phyloP scores from a whole-genome alignment of 2,113 vertebrate species.

The Oncorhynchus mykiss region DNA sequence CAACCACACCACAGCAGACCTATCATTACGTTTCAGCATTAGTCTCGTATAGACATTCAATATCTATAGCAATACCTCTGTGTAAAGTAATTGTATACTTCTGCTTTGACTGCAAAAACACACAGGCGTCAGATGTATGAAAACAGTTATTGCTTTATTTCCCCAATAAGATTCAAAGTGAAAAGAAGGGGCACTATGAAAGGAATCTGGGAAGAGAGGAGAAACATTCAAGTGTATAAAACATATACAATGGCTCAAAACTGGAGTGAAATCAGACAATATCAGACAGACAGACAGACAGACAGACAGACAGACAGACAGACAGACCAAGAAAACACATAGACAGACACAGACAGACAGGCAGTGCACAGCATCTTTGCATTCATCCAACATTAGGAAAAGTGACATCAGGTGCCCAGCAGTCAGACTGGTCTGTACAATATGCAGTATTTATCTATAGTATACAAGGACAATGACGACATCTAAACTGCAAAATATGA shows the following conservation, averaged over 20 bases:
- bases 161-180: constrained; percentile 3
- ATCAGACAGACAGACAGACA: constrained; percentile 29
- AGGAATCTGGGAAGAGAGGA: background rate
- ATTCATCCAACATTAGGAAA: constrained; percentile 30
- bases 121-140: background rate
- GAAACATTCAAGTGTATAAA: background rate
- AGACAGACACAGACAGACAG: constrained; percentile 28
- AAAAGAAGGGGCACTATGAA: background rate
- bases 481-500: background rate
- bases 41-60: background rate
- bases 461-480: background rate
- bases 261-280: constrained; percentile 40
- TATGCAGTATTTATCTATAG: background rate
- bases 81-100: background rate
- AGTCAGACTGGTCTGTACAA: constrained; percentile 2
- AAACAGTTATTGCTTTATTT: constrained; percentile 58
- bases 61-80: background rate
- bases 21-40: constrained; percentile 46
- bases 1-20: constrained; percentile 51
- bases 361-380: constrained; percentile 35
- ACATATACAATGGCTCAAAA: constrained; percentile 21
- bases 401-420: constrained; percentile 3
- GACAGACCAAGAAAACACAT: constrained; percentile 9
- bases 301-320: constrained; percentile 29
- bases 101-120: background rate